phyloP scores from a whole-genome alignment of 2,113 vertebrate genomes.

The Aptenodytes patagonicus region DNA sequence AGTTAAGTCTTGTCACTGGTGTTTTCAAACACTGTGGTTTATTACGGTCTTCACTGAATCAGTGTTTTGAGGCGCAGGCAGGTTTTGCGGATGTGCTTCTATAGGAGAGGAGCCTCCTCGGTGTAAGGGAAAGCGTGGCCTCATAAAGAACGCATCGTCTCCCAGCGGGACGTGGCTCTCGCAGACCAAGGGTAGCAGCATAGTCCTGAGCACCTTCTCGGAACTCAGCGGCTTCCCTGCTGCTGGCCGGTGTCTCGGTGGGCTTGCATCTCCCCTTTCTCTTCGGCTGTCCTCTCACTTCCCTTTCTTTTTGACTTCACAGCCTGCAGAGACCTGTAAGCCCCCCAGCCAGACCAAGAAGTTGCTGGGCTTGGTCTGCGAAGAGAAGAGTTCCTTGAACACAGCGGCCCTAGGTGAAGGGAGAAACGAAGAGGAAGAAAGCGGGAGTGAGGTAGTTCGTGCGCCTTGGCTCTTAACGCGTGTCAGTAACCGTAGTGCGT shows the following conservation, averaged over 20 bases:
- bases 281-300: neutral
- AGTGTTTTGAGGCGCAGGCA: neutral
- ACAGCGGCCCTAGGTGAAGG: slow-evolving; percentile 49
- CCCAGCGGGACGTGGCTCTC: neutral
- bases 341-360: neutral
- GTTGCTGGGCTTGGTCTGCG: slow-evolving; percentile 54
- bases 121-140: too few species aligned
- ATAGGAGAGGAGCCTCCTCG: neutral
- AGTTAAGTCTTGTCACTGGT: neutral
- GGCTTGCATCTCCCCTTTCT: neutral
- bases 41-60: neutral
- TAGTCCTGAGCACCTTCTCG: neutral
- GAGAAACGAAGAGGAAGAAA: slow-evolving; percentile 67
- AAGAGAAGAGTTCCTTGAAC: slow-evolving; percentile 63
- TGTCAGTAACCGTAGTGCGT: fast-evolving
- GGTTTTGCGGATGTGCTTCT: neutral
- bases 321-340: slow-evolving; percentile 25
- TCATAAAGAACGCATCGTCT: fast-evolving
- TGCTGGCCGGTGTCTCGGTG: fast-evolving
- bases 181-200: neutral
- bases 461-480: neutral
- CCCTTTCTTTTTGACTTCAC: neutral
- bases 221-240: neutral
- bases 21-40: too few species aligned
- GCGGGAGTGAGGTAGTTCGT: slow-evolving; percentile 66